Conservation (phyloP, 2,113 vertebrate genomes). For the Gila orcuttii region DNA sequence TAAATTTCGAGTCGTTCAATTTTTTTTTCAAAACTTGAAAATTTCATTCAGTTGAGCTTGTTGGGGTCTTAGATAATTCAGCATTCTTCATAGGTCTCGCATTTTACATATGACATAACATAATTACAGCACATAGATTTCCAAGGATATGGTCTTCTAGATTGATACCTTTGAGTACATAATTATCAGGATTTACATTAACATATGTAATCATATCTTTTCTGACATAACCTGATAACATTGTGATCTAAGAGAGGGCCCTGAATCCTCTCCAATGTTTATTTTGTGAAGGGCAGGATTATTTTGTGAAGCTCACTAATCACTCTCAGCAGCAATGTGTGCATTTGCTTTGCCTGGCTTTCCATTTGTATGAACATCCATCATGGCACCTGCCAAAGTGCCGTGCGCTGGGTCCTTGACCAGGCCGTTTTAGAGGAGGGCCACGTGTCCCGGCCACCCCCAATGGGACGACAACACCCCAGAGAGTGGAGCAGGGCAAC, state of each 20-base stretch:
- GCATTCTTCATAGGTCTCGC: background rate
- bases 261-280: background rate
- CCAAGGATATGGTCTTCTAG: background rate
- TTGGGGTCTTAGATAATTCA: background rate
- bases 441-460: constrained; percentile 66
- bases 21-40: background rate
- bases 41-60: background rate
- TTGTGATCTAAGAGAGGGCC: background rate
- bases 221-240: background rate
- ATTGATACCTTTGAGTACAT: background rate
- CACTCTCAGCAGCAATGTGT: background rate
- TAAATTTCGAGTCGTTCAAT: too few relatives aligned
- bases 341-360: constrained; percentile 66
- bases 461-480: constrained; percentile 74
- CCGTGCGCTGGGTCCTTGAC: constrained; percentile 57
- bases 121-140: background rate
- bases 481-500: constrained; percentile 60
- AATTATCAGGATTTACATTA: background rate
- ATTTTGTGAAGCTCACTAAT: background rate
- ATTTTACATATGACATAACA: background rate
- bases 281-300: background rate
- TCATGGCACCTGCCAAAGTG: constrained; percentile 73
- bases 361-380: constrained; percentile 68
- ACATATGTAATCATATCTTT: background rate
- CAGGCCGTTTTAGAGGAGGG: constrained; percentile 60